Evolutionary conservation across 2,888 invertebrate genomes (phyloP).

Genomic region (Phlogophora meticulosa): DNA sequence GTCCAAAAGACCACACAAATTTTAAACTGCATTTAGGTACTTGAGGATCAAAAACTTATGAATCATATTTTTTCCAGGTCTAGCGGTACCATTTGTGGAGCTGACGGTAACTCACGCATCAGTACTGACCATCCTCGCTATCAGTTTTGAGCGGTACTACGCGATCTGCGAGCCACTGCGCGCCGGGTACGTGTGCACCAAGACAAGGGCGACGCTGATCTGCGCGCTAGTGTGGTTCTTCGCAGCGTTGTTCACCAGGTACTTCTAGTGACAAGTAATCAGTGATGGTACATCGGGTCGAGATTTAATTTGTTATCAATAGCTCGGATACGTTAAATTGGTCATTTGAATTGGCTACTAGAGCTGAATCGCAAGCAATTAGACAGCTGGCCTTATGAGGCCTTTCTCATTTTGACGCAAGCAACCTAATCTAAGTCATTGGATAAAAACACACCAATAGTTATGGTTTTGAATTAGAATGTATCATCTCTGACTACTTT

Average conservation of each 20-base stretch:
- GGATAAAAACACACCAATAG: too few species aligned
- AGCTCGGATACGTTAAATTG: too few species aligned
- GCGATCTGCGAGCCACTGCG: slow-evolving; percentile 98
- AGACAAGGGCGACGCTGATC: slow-evolving; percentile 95
- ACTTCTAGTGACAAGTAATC: slow-evolving; percentile 61
- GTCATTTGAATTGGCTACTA: background rate
- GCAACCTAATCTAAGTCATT: too few species aligned
- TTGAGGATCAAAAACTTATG: background rate
- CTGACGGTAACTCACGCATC: slow-evolving; percentile 98
- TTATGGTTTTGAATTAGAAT: background rate
- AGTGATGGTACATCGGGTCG: slow-evolving; percentile 6
- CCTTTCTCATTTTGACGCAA: too few species aligned
- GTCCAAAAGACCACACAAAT: background rate
- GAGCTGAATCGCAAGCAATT: too few species aligned
- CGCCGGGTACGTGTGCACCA: slow-evolving; percentile 97
- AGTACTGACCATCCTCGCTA: slow-evolving; percentile 97
- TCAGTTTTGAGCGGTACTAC: slow-evolving; percentile 97
- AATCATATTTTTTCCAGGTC: slow-evolving; percentile 91
- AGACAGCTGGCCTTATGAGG: too few species aligned
- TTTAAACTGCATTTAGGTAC: background rate
- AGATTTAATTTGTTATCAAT: background rate
- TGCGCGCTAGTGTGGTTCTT: slow-evolving; percentile 96
- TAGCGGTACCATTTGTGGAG: slow-evolving; percentile 97
- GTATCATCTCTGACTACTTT: slow-evolving; percentile 1
- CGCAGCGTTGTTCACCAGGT: slow-evolving; percentile 97